Conservation (phyloP, 2,888 invertebrate species). For the Galeruca laticollis region DNA sequence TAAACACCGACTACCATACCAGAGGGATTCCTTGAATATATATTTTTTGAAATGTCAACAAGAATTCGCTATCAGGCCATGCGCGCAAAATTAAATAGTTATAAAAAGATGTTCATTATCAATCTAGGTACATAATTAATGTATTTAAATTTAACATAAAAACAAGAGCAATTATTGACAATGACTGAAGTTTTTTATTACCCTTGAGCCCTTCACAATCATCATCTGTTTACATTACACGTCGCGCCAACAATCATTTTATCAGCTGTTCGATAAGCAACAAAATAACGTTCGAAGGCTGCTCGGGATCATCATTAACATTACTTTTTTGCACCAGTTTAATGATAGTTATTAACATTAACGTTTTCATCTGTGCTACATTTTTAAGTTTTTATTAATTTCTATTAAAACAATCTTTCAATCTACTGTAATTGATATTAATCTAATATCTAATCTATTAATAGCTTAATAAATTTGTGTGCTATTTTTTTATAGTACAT, state of each 20-base stretch:
- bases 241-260: conserved; percentile 14
- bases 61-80: conserved; percentile 45
- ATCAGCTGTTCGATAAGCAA: conserved; percentile 8
- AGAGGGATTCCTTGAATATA: conserved; percentile 54
- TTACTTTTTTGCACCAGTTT: not conserved
- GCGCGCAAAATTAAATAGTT: conserved; percentile 39
- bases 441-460: too few relatives aligned
- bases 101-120: conserved; percentile 27
- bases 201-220: conserved; percentile 23
- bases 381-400: not conserved
- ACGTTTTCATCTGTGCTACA: not conserved
- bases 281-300: conserved; percentile 5
- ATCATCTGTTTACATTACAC: conserved; percentile 9
- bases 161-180: conserved; percentile 24
- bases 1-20: conserved; percentile 57
- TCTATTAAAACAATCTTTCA: not conserved
- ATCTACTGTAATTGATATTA: too few relatives aligned
- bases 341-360: not conserved
- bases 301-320: conserved; percentile 7
- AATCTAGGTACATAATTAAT: conserved; percentile 31
- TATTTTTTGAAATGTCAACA: conserved; percentile 54
- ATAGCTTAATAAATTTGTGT: too few relatives aligned
- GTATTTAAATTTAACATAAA: conserved; percentile 25
- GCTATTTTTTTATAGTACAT: too few relatives aligned
- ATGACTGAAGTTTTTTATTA: conserved; percentile 17